Evolutionary conservation across 2,797 vertebrate species (phyloP).

Genomic region (Hemitrygon akajei): DNA sequence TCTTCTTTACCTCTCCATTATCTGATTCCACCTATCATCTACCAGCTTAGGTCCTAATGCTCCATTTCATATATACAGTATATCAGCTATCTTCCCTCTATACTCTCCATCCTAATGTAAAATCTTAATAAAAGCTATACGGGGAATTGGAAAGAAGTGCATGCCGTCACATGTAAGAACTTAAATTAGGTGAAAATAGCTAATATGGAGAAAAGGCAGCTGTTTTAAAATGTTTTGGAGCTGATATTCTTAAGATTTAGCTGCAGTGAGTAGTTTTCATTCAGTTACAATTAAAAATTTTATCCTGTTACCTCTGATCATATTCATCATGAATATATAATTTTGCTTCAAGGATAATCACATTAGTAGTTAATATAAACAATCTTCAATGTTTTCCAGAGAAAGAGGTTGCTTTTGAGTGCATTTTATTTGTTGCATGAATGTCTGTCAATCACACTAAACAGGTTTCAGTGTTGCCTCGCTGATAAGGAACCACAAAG

Average conservation of each 20-base stretch:
- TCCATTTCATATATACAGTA: no score
- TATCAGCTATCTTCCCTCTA: no score
- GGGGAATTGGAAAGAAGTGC: not conserved
- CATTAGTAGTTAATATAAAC: not conserved
- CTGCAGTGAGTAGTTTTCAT: not conserved
- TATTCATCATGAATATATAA: not conserved
- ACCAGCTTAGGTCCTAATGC: no score
- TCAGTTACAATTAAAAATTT: not conserved
- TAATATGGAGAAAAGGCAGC: not conserved
- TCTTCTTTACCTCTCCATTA: no score
- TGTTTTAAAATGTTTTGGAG: not conserved
- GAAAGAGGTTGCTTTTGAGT: not conserved
- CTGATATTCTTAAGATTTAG: no score
- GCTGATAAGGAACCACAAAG: not conserved
- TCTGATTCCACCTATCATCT: no score
- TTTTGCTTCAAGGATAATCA: not conserved
- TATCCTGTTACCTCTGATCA: not conserved
- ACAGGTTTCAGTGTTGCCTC: not conserved
- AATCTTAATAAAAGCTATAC: not conserved
- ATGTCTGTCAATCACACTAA: conserved; percentile 8
- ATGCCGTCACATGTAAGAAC: not conserved
- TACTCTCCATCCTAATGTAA: no score
- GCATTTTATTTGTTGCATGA: not conserved
- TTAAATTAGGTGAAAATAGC: not conserved
- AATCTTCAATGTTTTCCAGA: not conserved